phyloP scores from a whole-genome alignment of 2,113 vertebrate species.

The Pionites leucogaster region DNA sequence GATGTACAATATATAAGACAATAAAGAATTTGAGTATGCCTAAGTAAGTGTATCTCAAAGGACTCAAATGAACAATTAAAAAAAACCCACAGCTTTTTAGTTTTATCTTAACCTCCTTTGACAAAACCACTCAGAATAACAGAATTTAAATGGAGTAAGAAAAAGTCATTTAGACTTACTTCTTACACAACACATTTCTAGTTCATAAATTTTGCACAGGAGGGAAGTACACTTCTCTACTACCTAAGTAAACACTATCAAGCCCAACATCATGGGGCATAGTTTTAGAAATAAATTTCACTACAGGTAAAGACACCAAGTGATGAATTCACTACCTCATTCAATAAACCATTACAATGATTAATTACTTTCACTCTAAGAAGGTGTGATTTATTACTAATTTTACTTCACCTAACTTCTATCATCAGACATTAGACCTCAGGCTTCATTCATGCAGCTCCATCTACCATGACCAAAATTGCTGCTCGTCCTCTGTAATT shows the following conservation, averaged over 20 bases:
- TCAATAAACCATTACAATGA: conserved; percentile 24
- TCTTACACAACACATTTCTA: neutral
- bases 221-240: neutral
- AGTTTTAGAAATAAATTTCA: conserved; percentile 1
- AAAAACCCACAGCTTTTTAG: neutral
- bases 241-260: neutral
- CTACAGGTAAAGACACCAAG: neutral
- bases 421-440: neutral
- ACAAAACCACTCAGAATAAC: neutral
- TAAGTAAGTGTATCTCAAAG: neutral
- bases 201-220: neutral
- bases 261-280: neutral
- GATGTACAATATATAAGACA: neutral
- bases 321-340: conserved; percentile 23
- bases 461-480: neutral
- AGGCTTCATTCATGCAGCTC: neutral
- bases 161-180: neutral
- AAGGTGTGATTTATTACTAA: conserved; percentile 13
- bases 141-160: neutral
- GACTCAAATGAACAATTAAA: neutral
- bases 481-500: neutral
- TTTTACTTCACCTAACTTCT: neutral
- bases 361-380: conserved; percentile 11
- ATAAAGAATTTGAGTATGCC: neutral
- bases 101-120: neutral